Evolutionary conservation across 2,797 vertebrate species (phyloP), one percentile per base, ranked within the genome.

Genomic region (Periophthalmus magnuspinnatus): DNA sequence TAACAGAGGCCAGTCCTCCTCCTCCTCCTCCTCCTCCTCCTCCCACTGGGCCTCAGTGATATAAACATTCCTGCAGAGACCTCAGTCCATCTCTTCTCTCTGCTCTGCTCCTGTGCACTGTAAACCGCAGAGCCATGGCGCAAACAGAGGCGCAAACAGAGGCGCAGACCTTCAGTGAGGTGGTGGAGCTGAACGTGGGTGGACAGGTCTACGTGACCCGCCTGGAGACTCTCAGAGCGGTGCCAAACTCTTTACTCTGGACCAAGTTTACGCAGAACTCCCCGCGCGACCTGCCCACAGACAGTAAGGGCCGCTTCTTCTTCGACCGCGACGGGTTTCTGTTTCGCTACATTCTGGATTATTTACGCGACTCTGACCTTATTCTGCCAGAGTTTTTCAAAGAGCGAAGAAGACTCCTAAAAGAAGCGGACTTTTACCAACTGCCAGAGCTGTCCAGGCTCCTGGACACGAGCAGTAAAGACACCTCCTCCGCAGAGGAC

Each of bases 181-280:
- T 98, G 19, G 92, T 98, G 64, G 97, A 98, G 89, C 93, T 98
- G 28, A 97, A 98, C n/a, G 96, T 98, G 71, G 97, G 97, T 0
- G 96, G 96, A 0, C 96, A 98, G 89, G 94, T 97, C 77, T 98
- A 98, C 60, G 95, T 97, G 79, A 98, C 96, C 73, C 94, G 95
- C 0, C 94, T 94, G 32, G 91, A 94, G 58, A 98, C 97, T 63
- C 90, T 98, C 77, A 88, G 91, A 5, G 93, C 93, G 21, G 91
- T 94, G 19, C 94, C 94, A 0, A 91, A 94, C 79, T 97, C 96
- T 0, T 90, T 95, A 5, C 93, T 98, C 62, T 95, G 95, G 93
- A 87, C 90, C 71, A 95, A 95, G 93, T 98, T 98, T 86, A 90
- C 86, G 1, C 92, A 93, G 77, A 87, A 88, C 74, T 90, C 79